Evolutionary conservation across 2,888 invertebrate genomes (phyloP).

Genomic region (Chrysolina haemoptera): DNA sequence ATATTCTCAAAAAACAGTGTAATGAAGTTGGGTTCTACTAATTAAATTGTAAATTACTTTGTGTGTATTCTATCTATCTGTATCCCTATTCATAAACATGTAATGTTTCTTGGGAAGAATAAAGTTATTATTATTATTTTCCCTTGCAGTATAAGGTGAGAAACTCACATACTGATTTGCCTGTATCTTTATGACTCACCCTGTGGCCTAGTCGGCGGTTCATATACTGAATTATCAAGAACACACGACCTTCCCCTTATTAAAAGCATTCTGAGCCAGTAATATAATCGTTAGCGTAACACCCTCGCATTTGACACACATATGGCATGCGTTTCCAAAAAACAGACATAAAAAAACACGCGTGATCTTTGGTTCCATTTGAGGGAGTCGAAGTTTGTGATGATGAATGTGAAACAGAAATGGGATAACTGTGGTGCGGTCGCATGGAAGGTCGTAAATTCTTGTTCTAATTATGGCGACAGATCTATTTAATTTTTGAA

Average conservation of each 20-base stretch:
- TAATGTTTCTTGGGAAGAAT: too few species aligned
- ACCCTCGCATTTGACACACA: constrained; percentile 7
- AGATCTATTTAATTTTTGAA: background rate
- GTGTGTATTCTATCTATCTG: too few species aligned
- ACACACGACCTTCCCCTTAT: background rate
- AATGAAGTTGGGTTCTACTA: too few species aligned
- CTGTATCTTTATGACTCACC: too few species aligned
- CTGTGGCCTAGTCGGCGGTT: background rate
- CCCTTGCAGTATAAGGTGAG: too few species aligned
- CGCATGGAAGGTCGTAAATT: background rate
- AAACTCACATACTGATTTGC: too few species aligned
- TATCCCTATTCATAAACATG: too few species aligned
- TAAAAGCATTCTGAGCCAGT: background rate
- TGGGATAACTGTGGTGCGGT: background rate
- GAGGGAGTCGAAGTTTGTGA: background rate
- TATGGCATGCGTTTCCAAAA: constrained; percentile 14
- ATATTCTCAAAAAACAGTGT: too few species aligned
- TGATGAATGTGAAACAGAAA: constrained; percentile 4
- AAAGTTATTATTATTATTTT: too few species aligned
- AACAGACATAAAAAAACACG: background rate
- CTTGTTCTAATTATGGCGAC: background rate
- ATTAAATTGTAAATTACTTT: too few species aligned
- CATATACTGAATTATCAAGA: background rate
- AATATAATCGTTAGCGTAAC: constrained; percentile 12
- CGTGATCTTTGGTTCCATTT: background rate